Evolutionary conservation across 1,140 invertebrate species (phyloP).

Genomic region (Delia radicum): DNA sequence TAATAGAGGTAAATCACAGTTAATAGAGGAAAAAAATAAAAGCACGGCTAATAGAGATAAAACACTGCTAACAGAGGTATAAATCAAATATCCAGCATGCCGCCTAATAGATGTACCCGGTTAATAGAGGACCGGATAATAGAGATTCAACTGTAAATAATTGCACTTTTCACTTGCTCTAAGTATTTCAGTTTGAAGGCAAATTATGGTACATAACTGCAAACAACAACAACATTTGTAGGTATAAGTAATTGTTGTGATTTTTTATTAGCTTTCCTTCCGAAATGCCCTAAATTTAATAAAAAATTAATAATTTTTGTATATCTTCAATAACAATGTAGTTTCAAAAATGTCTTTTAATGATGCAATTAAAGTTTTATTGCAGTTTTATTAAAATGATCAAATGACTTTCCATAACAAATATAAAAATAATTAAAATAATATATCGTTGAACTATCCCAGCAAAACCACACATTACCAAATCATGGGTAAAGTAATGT

Average conservation of each 20-base stretch:
- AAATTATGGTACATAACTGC: too few species aligned
- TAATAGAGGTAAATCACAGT: too few species aligned
- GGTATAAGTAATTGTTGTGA: not conserved
- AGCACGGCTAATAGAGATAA: too few species aligned
- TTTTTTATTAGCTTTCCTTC: constrained; percentile 1
- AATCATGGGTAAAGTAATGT: too few species aligned
- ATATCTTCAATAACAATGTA: too few species aligned
- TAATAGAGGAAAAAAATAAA: too few species aligned
- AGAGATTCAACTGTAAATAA: not conserved
- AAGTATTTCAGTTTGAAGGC: not conserved
- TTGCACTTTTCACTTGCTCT: not conserved
- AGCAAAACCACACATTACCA: too few species aligned
- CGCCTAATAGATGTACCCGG: too few species aligned
- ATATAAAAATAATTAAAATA: not conserved
- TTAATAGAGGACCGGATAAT: too few species aligned
- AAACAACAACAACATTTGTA: not conserved
- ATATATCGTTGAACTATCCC: not conserved
- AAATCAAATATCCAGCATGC: too few species aligned
- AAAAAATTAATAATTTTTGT: not conserved
- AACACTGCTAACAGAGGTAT: too few species aligned
- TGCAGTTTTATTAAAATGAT: not conserved
- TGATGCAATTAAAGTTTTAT: not conserved
- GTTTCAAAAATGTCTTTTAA: not conserved
- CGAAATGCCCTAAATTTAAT: not conserved
- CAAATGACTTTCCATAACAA: not conserved